Base-by-base conservation (phyloP, 2,113 vertebrate species). In the Aspidoscelis tigris region DNA sequence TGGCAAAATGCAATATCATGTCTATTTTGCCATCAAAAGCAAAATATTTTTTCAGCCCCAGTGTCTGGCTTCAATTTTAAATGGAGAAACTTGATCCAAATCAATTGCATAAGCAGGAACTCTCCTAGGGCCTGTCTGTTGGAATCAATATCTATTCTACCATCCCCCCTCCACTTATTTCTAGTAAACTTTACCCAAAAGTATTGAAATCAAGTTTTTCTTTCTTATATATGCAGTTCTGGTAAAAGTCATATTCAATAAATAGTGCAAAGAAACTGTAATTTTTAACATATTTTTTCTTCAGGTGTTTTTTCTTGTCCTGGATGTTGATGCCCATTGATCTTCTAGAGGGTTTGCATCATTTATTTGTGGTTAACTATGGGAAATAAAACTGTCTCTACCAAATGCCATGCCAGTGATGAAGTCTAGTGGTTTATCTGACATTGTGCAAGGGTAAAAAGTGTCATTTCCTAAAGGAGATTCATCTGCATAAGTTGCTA, bases 91-190 rank as follows among this genome's bases (percentile, higher is more conserved):
- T 7, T 68, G 73, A 76, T 70, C 47, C 64, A 53, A 83, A 64
- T 84, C 85, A 33, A 41, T 33, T 58, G 12, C 66, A 78, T 33
- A 78, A 47, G 7, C 22, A 47, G 41, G 53, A 78, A 47, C 14
- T 21, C 10, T 64, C 66, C 68, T 76, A 71, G 41, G 4, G 33
- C 39, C 68, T 24, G 43, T 89, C 89, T 86, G 69, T 81, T 47
- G 58, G 82, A 55, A 80, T 89, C 81, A 91, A 85, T 50, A 50
- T 64, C 82, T 87, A 74, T 87, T 89, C 16, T 66, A 83, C 74
- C 85, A 90, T 76, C 87, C 82, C 84, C 78, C 47, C 68, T 24
- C 86, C 21, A 87, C 69, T 55, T 4, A 14, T 65, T 90, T 93
- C 82, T 83, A 80, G 41, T 84, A 84, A 89, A 78, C 78, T 90